Evolutionary conservation across 2,888 invertebrate species (phyloP).

Genomic region (Cheilosia grossa): DNA sequence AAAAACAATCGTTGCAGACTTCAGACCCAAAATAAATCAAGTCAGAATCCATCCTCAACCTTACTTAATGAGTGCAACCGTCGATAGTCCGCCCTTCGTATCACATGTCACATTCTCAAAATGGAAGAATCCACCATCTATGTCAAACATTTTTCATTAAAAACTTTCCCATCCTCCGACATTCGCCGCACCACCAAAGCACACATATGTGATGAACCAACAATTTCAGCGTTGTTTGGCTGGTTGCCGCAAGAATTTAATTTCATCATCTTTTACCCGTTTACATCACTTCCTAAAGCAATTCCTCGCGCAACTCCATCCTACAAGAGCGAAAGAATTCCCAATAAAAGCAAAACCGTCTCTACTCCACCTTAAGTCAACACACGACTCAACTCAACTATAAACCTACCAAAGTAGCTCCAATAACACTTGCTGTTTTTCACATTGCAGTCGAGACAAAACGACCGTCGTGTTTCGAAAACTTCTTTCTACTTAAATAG

Average conservation of each 20-base stretch:
- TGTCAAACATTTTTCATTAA: slow-evolving; percentile 60
- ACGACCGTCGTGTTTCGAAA: slow-evolving; percentile 24
- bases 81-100: background rate
- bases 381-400: slow-evolving; percentile 21
- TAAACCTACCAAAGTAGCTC: slow-evolving; percentile 22
- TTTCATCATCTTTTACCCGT: slow-evolving; percentile 71
- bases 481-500: slow-evolving; percentile 51
- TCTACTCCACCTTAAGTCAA: slow-evolving; percentile 61
- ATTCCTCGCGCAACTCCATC: slow-evolving; percentile 41
- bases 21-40: too few species aligned
- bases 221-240: slow-evolving; percentile 19
- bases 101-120: slow-evolving; percentile 43
- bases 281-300: slow-evolving; percentile 65
- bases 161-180: slow-evolving; percentile 33
- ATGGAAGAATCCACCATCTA: slow-evolving; percentile 20
- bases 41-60: too few species aligned
- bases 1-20: too few species aligned
- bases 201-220: slow-evolving; percentile 11
- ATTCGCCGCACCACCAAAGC: too few species aligned
- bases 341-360: slow-evolving; percentile 8
- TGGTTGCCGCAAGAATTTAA: slow-evolving; percentile 64
- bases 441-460: slow-evolving; percentile 44
- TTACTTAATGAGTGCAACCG: background rate
- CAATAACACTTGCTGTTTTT: slow-evolving; percentile 59
- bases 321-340: background rate